phyloP scores from a whole-genome alignment of 2,113 vertebrate species.

The Oreotrochilus melanogaster region DNA sequence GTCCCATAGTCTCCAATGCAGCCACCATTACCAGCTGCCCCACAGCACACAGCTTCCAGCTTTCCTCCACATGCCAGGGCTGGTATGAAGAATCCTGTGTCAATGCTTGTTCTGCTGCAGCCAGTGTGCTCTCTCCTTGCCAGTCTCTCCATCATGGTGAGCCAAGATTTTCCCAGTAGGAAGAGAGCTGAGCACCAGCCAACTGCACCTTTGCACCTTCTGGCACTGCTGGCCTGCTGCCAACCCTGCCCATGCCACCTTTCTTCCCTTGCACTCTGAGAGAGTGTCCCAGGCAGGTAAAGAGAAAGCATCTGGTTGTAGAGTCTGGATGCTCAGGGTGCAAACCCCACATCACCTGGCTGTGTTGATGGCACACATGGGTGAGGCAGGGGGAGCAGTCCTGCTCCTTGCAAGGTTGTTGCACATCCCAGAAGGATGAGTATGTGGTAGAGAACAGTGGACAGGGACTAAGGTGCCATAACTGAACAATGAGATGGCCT shows the following conservation, averaged over 20 bases:
- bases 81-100: background rate
- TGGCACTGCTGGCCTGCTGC: background rate
- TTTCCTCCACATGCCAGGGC: background rate
- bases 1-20: background rate
- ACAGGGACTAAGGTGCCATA: background rate
- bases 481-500: background rate
- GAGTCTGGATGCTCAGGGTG: background rate
- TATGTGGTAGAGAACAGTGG: background rate
- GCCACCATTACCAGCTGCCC: background rate
- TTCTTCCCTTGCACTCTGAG: background rate
- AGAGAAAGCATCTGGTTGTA: background rate
- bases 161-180: background rate
- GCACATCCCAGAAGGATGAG: background rate
- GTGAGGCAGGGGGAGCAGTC: background rate
- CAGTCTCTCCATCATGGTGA: background rate
- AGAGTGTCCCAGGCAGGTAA: background rate
- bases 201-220: background rate
- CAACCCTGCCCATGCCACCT: background rate
- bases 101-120: accelerated
- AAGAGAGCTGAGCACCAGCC: background rate
- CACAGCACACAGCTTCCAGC: background rate
- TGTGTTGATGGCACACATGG: background rate
- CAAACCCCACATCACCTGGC: background rate
- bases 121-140: background rate
- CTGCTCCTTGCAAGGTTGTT: background rate